Evolutionary conservation across 2,888 invertebrate genomes (phyloP).

Genomic region (Drosophila nr. perissopoda): DNA sequence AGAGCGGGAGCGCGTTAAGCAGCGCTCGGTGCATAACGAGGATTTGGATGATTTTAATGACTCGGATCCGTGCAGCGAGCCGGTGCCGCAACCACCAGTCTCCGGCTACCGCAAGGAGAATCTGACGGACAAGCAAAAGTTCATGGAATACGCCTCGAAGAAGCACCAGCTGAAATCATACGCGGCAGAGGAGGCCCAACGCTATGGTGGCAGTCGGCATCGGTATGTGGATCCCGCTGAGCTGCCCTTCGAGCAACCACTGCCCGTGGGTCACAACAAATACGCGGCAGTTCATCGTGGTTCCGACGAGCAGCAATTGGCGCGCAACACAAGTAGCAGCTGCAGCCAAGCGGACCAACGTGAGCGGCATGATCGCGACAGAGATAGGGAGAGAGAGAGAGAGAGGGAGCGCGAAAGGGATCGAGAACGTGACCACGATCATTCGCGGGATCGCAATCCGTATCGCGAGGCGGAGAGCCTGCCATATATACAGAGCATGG

Average conservation of each 20-base stretch:
- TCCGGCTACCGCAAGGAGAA: slow-evolving; percentile 82
- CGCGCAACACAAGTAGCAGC: slow-evolving; percentile 25
- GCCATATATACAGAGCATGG: slow-evolving; percentile 85
- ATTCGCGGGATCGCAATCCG: slow-evolving; percentile 83
- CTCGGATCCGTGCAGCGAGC: slow-evolving; percentile 75
- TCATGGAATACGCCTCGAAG: slow-evolving; percentile 81
- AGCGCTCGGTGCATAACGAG: slow-evolving; percentile 63
- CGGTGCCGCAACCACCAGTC: slow-evolving; percentile 35
- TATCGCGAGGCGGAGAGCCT: slow-evolving; percentile 84
- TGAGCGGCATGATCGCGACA: slow-evolving; percentile 51
- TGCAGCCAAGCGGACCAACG: slow-evolving; percentile 48
- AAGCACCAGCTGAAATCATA: slow-evolving; percentile 79
- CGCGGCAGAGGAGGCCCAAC: slow-evolving; percentile 77
- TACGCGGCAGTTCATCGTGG: slow-evolving; percentile 76
- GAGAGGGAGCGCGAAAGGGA: slow-evolving; percentile 69
- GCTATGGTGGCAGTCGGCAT: slow-evolving; percentile 82
- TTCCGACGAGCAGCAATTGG: slow-evolving; percentile 28
- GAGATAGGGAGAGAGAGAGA: slow-evolving; percentile 35
- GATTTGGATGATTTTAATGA: slow-evolving; percentile 78
- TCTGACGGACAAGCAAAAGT: slow-evolving; percentile 85
- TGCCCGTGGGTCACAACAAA: slow-evolving; percentile 66
- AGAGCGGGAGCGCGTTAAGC: slow-evolving; percentile 53
- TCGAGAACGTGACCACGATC: slow-evolving; percentile 68
- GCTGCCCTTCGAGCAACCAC: slow-evolving; percentile 79
- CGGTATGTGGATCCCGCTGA: slow-evolving; percentile 83